A percentile compares a stretch with the other conserved stretches of the same genome.
These are phyloP conservation scores for Drosophila pegasa DNA, from an alignment of 2,888 invertebrate genomes.

Conservation along the genomic window DNA sequence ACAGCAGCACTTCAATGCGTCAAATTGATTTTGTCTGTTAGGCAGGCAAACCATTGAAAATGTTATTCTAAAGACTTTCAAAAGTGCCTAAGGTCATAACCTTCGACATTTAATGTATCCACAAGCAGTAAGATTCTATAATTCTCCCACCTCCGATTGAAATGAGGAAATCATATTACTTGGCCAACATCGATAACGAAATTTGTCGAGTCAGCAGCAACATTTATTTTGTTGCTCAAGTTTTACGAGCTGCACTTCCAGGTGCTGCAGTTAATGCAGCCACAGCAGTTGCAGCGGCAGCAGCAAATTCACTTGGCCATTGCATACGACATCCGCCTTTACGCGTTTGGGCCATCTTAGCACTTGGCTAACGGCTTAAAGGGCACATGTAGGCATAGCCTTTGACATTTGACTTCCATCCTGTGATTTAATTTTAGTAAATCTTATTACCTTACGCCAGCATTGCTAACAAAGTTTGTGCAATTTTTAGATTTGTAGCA, in stretches of 20 bases:
- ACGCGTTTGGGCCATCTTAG: neutral
- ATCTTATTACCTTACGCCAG: neutral
- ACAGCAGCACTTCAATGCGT: neutral
- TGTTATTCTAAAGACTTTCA: neutral
- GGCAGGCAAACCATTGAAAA: neutral
- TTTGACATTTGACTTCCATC: neutral
- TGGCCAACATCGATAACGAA: neutral
- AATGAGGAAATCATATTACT: neutral
- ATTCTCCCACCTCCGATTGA: neutral
- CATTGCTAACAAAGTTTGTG: neutral
- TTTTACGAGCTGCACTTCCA: neutral
- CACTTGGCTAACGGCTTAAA: neutral
- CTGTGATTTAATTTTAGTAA: neutral
- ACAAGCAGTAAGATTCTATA: neutral
- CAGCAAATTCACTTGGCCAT: neutral
- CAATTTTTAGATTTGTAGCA: neutral
- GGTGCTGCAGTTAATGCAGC: neutral
- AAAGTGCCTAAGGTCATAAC: neutral
- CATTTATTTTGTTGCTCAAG: neutral
- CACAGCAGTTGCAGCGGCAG: neutral
- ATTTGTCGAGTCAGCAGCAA: neutral
- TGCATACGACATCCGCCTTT: neutral
- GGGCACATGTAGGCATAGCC: neutral
- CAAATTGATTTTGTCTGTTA: neutral
- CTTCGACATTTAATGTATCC: neutral